A percentile compares a stretch with the other conserved stretches of the same genome.
Evolutionary conservation across 2,888 invertebrate species (phyloP).

Genomic region (Caradrina clavipalpis): DNA sequence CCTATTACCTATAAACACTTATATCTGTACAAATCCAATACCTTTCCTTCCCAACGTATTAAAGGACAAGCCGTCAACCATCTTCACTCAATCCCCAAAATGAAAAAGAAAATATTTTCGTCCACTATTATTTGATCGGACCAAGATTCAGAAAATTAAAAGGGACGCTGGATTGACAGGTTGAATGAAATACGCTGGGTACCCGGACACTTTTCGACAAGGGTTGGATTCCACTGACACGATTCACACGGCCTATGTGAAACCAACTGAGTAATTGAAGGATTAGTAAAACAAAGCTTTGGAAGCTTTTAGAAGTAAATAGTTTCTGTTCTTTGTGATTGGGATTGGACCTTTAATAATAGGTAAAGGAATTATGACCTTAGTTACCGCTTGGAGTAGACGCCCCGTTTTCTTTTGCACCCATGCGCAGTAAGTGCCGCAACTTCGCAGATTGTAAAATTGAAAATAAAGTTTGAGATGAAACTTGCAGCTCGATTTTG

Average conservation of each 20-base stretch:
- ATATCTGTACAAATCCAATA: neutral
- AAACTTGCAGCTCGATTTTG: too few species aligned
- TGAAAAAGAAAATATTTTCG: constrained; percentile 49
- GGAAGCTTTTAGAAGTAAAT: constrained; percentile 34
- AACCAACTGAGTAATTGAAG: constrained; percentile 45
- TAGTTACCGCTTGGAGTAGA: neutral
- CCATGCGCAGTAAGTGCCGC: neutral
- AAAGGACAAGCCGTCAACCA: constrained; percentile 22
- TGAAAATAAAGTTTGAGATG: too few species aligned
- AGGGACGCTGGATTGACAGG: constrained; percentile 53
- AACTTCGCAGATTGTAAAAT: neutral
- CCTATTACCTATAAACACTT: neutral
- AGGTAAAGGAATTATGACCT: neutral
- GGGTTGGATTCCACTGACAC: constrained; percentile 44
- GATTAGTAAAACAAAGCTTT: constrained; percentile 31
- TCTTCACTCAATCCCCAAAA: constrained; percentile 44
- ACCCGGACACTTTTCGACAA: constrained; percentile 45
- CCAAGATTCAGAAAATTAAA: constrained; percentile 61
- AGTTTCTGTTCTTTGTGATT: constrained; percentile 21
- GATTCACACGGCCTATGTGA: constrained; percentile 38
- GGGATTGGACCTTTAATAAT: constrained; percentile 3
- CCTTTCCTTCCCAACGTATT: constrained; percentile 12
- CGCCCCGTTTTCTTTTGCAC: neutral
- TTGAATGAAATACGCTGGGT: constrained; percentile 49
- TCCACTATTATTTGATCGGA: constrained; percentile 38